Evolutionary conservation across 1,140 invertebrate species (phyloP).

Genomic region (Drosophila yakuba): DNA sequence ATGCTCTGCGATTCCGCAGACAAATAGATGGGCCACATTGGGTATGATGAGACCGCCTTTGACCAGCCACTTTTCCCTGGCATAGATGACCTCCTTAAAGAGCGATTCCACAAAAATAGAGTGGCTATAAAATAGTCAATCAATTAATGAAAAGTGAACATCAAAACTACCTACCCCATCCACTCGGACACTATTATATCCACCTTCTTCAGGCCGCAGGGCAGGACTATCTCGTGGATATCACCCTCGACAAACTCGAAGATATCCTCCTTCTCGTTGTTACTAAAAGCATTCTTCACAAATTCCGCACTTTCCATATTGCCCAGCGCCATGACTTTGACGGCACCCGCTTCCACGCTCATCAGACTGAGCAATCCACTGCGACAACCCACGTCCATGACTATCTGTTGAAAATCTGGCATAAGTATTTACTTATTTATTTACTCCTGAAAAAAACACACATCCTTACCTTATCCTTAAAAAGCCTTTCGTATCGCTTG

Average conservation of each 20-base stretch:
- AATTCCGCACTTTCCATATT: slow-evolving; percentile 26
- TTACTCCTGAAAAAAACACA: no score
- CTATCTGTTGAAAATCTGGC: slow-evolving; percentile 26
- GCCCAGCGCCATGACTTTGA: slow-evolving; percentile 49
- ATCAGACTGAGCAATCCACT: slow-evolving; percentile 55
- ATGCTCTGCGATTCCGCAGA: slow-evolving; percentile 26
- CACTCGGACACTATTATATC: slow-evolving; percentile 65
- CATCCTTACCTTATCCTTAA: slow-evolving; percentile 61
- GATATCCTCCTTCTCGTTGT: slow-evolving; percentile 31
- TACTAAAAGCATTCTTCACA: slow-evolving; percentile 9
- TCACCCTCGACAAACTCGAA: slow-evolving; percentile 37
- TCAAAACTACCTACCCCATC: slow-evolving; percentile 42
- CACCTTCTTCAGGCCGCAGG: slow-evolving; percentile 43
- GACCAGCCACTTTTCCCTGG: slow-evolving; percentile 48
- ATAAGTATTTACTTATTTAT: no score
- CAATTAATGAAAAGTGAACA: not conserved
- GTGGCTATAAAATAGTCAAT: slow-evolving; percentile 12
- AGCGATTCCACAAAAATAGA: slow-evolving; percentile 54
- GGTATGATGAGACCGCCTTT: slow-evolving; percentile 50
- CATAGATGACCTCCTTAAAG: slow-evolving; percentile 45
- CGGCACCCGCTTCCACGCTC: slow-evolving; percentile 41
- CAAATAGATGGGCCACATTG: slow-evolving; percentile 37
- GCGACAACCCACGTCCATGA: slow-evolving; percentile 64
- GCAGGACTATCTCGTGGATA: slow-evolving; percentile 28
- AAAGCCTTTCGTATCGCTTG: slow-evolving; percentile 11